Conservation (phyloP, 2,797 vertebrate species). For the Gymnoscopelus microlampas region DNA sequence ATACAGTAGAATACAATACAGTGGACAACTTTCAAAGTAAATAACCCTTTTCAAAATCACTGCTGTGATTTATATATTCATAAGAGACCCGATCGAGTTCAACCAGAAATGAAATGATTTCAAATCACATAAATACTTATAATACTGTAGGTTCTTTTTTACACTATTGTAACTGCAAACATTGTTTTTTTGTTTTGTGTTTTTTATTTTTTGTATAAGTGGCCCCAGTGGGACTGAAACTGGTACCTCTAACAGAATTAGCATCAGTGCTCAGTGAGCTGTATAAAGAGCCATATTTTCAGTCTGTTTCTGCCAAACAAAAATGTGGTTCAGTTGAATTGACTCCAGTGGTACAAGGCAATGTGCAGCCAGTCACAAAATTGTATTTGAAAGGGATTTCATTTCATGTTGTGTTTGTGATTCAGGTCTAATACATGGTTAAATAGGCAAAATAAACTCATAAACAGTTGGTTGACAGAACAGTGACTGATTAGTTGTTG, state of each 20-base stretch:
- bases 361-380: not conserved
- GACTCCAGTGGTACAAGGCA: not conserved
- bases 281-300: too few relatives aligned
- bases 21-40: constrained; percentile 69
- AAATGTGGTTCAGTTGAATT: too few relatives aligned
- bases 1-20: constrained; percentile 71
- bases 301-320: too few relatives aligned
- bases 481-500: constrained; percentile 40
- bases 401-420: constrained; percentile 17
- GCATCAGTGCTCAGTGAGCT: too few relatives aligned
- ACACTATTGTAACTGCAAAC: constrained; percentile 20
- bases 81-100: constrained; percentile 44
- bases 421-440: constrained; percentile 40
- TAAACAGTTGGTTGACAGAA: constrained; percentile 59
- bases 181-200: constrained; percentile 29
- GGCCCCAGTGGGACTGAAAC: not conserved
- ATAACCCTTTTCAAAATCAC: constrained; percentile 53
- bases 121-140: constrained; percentile 7
- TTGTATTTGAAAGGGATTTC: constrained; percentile 9
- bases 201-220: not conserved
- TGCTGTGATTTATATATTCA: constrained; percentile 49
- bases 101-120: constrained; percentile 30
- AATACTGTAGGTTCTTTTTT: constrained; percentile 6
- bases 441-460: constrained; percentile 44
- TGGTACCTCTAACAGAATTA: not conserved